These are phyloP conservation scores for Pteronotus mesoamericanus DNA, from an alignment of 2,797 vertebrate genomes.

Conservation along the genomic window DNA sequence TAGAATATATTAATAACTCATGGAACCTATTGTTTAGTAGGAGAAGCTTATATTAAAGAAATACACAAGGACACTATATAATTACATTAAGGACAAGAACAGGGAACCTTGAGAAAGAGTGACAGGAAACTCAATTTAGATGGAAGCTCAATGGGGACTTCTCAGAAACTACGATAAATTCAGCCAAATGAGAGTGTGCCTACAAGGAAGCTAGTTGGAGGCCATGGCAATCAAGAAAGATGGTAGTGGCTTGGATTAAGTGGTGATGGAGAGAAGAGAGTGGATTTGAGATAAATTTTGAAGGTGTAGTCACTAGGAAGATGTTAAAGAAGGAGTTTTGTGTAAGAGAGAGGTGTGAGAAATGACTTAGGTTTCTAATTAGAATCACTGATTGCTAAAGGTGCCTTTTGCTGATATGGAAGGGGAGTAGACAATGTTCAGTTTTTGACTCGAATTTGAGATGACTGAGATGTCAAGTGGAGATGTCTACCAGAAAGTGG, in stretches of 20 bases:
- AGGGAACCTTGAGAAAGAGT: not conserved
- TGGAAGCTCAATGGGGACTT: not conserved
- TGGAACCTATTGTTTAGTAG: not conserved
- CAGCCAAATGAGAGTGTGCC: not conserved
- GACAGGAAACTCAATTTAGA: not conserved
- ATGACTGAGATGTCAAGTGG: not conserved
- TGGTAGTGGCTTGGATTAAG: not conserved
- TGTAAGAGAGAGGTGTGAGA: not conserved
- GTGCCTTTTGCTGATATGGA: not conserved
- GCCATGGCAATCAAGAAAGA: not conserved
- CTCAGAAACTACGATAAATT: not conserved
- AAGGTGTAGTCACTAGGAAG: not conserved
- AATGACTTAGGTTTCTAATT: not conserved
- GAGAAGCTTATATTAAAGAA: not conserved
- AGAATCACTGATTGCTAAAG: not conserved
- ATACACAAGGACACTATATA: not conserved
- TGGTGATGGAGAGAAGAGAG: not conserved
- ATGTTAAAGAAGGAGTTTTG: not conserved
- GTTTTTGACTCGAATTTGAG: not conserved
- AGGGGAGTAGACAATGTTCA: not conserved
- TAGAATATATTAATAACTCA: not conserved
- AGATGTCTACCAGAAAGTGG: not conserved
- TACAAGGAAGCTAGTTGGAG: not conserved
- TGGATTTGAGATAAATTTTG: constrained; percentile 13
- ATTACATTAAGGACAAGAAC: not conserved